These are phyloP conservation scores for Loxodonta africana DNA, from an alignment of 2,113 vertebrate species.

Conservation along the genomic window DNA sequence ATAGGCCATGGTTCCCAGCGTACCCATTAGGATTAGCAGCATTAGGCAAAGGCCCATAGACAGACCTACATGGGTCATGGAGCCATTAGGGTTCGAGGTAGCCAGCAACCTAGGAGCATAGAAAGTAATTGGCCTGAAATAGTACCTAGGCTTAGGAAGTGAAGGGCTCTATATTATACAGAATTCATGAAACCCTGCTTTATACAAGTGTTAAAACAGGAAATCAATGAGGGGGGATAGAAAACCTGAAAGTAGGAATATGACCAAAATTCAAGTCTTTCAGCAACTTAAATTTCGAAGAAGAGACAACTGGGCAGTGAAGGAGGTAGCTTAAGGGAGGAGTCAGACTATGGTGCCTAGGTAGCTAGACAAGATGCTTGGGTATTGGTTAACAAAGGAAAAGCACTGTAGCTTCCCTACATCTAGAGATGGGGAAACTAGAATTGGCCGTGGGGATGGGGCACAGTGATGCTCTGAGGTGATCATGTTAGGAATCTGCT, in stretches of 20 bases:
- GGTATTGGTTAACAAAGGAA: background rate
- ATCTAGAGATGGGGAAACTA: background rate
- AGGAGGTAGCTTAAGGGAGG: background rate
- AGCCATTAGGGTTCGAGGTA: background rate
- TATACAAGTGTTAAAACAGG: background rate
- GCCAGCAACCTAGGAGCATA: conserved; percentile 38
- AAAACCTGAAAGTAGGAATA: conserved; percentile 7
- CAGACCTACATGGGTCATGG: background rate
- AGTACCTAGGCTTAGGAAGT: background rate
- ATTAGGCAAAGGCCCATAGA: conserved; percentile 57
- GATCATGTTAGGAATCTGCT: background rate
- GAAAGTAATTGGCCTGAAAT: conserved; percentile 11
- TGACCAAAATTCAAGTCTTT: background rate
- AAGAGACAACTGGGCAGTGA: background rate
- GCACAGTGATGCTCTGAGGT: background rate
- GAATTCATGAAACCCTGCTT: background rate
- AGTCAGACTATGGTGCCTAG: background rate
- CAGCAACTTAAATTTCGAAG: background rate
- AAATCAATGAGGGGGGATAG: background rate
- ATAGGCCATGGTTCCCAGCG: conserved; percentile 52
- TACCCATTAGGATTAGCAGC: conserved; percentile 57
- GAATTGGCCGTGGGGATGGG: background rate
- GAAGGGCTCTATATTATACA: background rate
- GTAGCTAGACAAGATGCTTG: background rate
- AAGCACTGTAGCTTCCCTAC: background rate